Percentiles rank a stretch among this genome's conserved stretches.
These are phyloP conservation scores for Eulemur mongoz DNA, from an alignment of 2,797 vertebrate species.

Conservation along the genomic window DNA sequence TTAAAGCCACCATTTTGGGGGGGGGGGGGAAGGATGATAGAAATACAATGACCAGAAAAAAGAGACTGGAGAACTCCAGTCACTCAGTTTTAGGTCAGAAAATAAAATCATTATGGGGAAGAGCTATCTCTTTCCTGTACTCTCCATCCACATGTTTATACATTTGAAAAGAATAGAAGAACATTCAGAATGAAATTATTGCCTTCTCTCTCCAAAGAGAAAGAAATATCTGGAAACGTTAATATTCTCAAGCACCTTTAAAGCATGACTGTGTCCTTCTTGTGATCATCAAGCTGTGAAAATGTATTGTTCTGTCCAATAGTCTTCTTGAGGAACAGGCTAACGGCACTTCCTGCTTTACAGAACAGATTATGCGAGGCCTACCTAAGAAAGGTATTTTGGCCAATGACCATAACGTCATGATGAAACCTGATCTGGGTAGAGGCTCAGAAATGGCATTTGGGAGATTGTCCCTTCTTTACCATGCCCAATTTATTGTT, in stretches of 20 bases:
- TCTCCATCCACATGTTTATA: not conserved
- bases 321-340: not conserved
- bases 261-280: not conserved
- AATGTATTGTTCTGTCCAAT: not conserved
- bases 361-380: not conserved
- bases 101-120: not conserved
- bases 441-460: not conserved
- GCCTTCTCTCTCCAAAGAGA: conserved; percentile 21
- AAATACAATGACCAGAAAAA: not conserved
- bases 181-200: not conserved
- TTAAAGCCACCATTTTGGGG: not conserved
- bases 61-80: not conserved
- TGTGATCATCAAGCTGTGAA: not conserved
- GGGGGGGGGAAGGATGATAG: rapidly evolving
- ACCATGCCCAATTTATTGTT: not conserved
- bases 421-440: not conserved
- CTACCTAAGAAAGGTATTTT: not conserved
- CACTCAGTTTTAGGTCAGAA: not conserved
- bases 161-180: conserved; percentile 13
- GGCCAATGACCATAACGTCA: not conserved
- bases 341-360: not conserved
- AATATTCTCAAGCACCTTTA: not conserved
- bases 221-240: not conserved
- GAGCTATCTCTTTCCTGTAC: not conserved
- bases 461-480: not conserved